Conservation (phyloP, 1,140 invertebrate species). For the Danaus plexippus region DNA sequence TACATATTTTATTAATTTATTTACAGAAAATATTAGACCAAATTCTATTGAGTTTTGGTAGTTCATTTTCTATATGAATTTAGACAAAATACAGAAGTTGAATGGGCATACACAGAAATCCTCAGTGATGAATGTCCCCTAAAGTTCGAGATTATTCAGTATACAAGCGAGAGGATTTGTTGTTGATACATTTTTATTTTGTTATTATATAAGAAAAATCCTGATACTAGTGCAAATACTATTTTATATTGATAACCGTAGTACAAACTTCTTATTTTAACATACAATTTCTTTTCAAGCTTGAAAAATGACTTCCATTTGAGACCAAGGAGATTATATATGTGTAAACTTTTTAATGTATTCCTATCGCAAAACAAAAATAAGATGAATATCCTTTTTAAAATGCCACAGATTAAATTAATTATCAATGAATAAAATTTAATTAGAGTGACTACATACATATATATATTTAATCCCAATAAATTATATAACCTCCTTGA, state of each 20-base stretch:
- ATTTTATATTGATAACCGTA: conserved; percentile 48
- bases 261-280: conserved; percentile 53
- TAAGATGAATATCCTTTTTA: too few species aligned
- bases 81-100: conserved; percentile 58
- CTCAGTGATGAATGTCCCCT: conserved; percentile 19
- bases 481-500: conserved; percentile 46
- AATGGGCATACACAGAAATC: conserved; percentile 38
- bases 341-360: conserved; percentile 3
- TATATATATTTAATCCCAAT: neutral
- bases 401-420: too few species aligned
- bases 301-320: conserved; percentile 35
- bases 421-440: too few species aligned
- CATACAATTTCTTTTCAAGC: conserved; percentile 55
- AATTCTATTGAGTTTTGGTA: conserved; percentile 61
- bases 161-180: conserved; percentile 29
- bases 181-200: conserved; percentile 17
- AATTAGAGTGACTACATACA: neutral
- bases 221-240: conserved; percentile 52
- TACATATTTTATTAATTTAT: conserved; percentile 67
- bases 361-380: too few species aligned
- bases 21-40: conserved; percentile 69
- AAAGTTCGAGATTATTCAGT: conserved; percentile 17
- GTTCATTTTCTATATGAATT: conserved; percentile 60
- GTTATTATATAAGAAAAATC: conserved; percentile 39
- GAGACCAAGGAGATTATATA: conserved; percentile 46